Percentiles rank a stretch among this genome's conserved stretches.
phyloP scores from a whole-genome alignment of 2,797 vertebrate species.

The Orientallactaga sibirica region DNA sequence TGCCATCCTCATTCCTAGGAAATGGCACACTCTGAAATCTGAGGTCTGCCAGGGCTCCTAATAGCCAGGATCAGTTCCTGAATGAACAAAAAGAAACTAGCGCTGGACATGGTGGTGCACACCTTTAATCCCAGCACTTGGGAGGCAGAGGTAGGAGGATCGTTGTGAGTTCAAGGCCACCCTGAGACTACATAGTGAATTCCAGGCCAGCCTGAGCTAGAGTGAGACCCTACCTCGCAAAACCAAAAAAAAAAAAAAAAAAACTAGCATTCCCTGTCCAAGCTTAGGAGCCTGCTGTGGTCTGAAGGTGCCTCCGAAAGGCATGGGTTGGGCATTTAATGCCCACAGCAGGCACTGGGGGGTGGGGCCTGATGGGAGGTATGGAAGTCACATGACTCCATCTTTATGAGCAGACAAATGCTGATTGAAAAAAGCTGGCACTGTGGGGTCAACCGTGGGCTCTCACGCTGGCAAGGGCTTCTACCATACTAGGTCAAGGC shows the following conservation, averaged over 20 bases:
- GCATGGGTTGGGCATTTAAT: not conserved
- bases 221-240: too few relatives aligned
- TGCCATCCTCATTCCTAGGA: not conserved
- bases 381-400: not conserved
- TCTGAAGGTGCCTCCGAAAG: not conserved
- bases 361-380: not conserved
- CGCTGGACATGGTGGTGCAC: too few relatives aligned
- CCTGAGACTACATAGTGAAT: too few relatives aligned
- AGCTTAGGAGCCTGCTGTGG: not conserved
- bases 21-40: not conserved
- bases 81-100: not conserved
- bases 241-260: not conserved
- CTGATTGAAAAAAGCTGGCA: not conserved
- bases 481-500: not conserved
- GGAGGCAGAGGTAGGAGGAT: too few relatives aligned
- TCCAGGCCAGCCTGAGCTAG: too few relatives aligned
- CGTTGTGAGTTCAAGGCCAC: too few relatives aligned
- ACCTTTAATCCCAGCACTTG: too few relatives aligned
- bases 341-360: not conserved
- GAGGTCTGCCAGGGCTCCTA: not conserved
- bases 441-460: not conserved
- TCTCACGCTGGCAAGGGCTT: too few relatives aligned
- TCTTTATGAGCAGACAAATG: not conserved
- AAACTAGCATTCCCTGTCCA: not conserved
- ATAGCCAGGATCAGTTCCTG: not conserved